Percentiles rank a stretch among this genome's conserved stretches.
Conservation (phyloP, 2,797 vertebrate species). For the Scolopax bukidnonensis region DNA sequence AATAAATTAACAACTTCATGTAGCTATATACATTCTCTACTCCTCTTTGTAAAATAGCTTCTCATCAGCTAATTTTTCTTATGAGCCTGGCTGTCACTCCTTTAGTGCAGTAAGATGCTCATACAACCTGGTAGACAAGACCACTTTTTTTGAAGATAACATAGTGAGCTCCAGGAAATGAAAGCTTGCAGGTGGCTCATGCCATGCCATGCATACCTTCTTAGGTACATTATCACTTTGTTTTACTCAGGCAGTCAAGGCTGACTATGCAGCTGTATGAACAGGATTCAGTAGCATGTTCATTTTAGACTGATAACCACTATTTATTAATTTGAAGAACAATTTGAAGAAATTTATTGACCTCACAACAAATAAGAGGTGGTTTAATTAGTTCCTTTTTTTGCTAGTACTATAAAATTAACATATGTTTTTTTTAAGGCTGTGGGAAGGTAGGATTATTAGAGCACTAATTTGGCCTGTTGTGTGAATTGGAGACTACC, state of each 20-base stretch:
- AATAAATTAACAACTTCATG: neutral
- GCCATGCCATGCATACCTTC: neutral
- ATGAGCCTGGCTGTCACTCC: neutral
- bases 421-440: neutral
- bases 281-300: neutral
- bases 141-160: neutral
- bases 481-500: neutral
- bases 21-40: neutral
- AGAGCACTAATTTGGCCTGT: neutral
- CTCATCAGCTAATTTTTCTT: neutral
- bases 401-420: neutral
- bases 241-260: neutral
- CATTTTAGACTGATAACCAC: neutral
- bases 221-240: neutral
- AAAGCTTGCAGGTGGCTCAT: neutral
- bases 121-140: neutral
- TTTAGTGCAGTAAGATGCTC: neutral
- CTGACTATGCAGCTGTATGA: neutral
- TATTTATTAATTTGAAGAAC: neutral
- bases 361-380: neutral
- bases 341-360: neutral
- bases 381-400: neutral
- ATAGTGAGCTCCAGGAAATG: neutral
- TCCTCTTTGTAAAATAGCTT: neutral
- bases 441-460: neutral